Evolutionary conservation across 2,113 vertebrate species (phyloP).

Genomic region (Echinops telfairi): DNA sequence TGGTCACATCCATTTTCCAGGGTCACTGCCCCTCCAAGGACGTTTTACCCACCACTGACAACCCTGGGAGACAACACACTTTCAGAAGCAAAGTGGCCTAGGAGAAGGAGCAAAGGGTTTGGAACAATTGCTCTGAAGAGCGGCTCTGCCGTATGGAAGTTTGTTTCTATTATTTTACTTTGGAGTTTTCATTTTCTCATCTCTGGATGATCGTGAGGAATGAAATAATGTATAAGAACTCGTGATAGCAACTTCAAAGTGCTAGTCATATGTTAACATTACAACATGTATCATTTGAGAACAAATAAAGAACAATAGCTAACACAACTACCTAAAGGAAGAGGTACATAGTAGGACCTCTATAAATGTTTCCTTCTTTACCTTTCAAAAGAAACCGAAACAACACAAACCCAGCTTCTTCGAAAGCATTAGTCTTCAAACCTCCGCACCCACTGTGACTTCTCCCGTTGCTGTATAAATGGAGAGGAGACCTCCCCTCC

Average conservation of each 20-base stretch:
- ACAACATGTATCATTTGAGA: neutral
- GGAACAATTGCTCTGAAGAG: neutral
- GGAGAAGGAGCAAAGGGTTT: neutral
- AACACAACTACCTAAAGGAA: neutral
- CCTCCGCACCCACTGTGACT: neutral
- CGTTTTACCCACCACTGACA: neutral
- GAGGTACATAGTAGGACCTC: neutral
- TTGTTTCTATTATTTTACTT: neutral
- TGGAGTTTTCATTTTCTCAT: constrained; percentile 22
- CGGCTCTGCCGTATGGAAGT: neutral
- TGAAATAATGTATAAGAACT: constrained; percentile 1
- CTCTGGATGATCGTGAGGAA: neutral
- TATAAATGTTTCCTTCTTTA: neutral
- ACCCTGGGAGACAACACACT: neutral
- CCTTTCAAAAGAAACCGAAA: constrained; percentile 2
- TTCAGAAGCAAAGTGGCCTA: neutral
- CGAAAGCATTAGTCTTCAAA: no score
- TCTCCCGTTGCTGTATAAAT: neutral
- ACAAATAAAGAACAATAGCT: constrained; percentile 6
- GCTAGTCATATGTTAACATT: neutral
- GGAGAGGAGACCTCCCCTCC: neutral
- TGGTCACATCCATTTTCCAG: neutral
- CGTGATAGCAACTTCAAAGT: neutral
- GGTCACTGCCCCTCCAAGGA: neutral
- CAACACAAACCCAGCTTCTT: neutral